phyloP scores from a whole-genome alignment of 2,888 invertebrate species.

The Noctua janthe region DNA sequence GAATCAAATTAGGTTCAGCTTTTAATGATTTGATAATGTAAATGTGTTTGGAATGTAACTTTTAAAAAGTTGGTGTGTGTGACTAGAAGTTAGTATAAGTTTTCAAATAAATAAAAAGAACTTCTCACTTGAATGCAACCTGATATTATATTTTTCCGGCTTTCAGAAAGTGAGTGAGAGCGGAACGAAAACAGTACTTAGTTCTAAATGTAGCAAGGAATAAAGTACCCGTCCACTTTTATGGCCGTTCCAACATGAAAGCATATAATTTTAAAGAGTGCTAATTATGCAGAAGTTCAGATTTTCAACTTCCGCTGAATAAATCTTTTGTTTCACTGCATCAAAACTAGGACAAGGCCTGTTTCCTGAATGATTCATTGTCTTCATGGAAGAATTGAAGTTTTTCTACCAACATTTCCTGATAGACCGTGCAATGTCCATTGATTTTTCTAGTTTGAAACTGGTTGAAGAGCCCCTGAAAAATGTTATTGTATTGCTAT shows the following conservation, averaged over 20 bases:
- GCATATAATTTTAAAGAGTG: constrained; percentile 30
- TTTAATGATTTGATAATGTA: not conserved
- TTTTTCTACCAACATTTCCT: not conserved
- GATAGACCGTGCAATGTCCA: not conserved
- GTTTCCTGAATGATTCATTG: constrained; percentile 43
- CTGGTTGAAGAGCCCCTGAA: not conserved
- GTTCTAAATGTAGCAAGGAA: constrained; percentile 1
- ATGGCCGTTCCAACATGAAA: not conserved
- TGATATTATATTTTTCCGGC: constrained; percentile 6
- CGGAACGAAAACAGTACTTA: constrained; percentile 1
- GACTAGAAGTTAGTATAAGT: not conserved
- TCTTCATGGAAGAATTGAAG: constrained; percentile 17
- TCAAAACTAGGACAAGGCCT: constrained; percentile 49
- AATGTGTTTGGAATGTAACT: not conserved
- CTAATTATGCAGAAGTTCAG: constrained; percentile 43
- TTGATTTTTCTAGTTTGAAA: not conserved
- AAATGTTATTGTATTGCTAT: not conserved
- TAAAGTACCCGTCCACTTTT: constrained; percentile 24
- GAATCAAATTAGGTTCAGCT: constrained; percentile 2
- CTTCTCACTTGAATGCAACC: not conserved
- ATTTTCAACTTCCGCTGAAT: constrained; percentile 46
- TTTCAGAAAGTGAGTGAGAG: not conserved
- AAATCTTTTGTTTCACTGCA: constrained; percentile 54
- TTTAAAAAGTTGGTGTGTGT: not conserved
- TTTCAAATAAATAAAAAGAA: not conserved